Evolutionary conservation across 1,140 invertebrate species (phyloP), one percentile per base, ranked within the genome.

Genomic region (Spodoptera litura): DNA sequence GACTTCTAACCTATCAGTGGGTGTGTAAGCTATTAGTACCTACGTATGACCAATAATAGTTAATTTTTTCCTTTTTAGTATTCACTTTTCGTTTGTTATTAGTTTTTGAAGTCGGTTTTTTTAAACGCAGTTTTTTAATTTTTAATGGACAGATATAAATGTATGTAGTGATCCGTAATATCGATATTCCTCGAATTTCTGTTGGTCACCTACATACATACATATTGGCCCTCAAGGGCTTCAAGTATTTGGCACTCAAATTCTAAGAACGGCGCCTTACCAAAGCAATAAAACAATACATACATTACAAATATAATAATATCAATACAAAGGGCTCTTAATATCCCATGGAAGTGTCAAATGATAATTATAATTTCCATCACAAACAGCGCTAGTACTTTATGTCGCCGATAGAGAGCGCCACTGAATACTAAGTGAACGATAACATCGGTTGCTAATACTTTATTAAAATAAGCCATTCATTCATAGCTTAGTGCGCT

Each of bases 311-410:
- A 72, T 80, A 62, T 35, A n/a, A 58, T 76, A 78, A 76, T 80
- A 76, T 59, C 59, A 38, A 75, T 78, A 84, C 85, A 82, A 83
- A 78, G 81, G 75, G 79, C 80, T 78, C 70, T 81, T 80, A 79
- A 82, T 86, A 88, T 85, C 66, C 85, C 78, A 83, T 78, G 62
- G 80, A 79, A 80, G 83, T 87, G 85, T 85, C 83, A 87, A 84
- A 82, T 86, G 80, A 89, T 92, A 81, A 89, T 93, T 93, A 89
- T 84, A 81, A 93, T 91, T 91, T 87, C 80, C 81, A 86, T 91
- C 90, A 91, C 89, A 89, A 82, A 44, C 84, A 27, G 55, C 59
- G 84, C 85, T 84, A 84, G 85, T 88, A 87, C 88, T 88, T 91
- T 91, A 89, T 87, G 83, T 75, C 78, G 89, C 88, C 90, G 91